phyloP scores from a whole-genome alignment of 2,113 vertebrate species.

The Colinus virginianus region DNA sequence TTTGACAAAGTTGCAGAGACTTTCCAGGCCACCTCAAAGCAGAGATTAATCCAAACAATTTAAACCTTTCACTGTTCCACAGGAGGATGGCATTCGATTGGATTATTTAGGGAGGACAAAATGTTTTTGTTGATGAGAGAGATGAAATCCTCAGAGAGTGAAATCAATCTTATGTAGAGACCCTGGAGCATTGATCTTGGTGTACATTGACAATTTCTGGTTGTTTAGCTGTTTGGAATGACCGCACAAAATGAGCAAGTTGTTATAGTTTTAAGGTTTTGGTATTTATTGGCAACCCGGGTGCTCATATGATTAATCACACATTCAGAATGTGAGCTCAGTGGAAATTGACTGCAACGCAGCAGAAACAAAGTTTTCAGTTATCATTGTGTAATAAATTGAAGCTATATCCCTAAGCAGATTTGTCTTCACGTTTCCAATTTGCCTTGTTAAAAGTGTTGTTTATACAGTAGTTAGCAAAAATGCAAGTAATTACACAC shows the following conservation, averaged over 20 bases:
- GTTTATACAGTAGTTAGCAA: slow-evolving; percentile 83
- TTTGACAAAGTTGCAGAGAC: slow-evolving; percentile 41
- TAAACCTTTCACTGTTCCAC: slow-evolving; percentile 46
- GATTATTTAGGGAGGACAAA: slow-evolving; percentile 88
- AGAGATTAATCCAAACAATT: slow-evolving; percentile 55
- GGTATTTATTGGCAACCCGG: slow-evolving; percentile 86
- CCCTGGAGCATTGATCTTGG: slow-evolving; percentile 85
- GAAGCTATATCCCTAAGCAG: slow-evolving; percentile 79
- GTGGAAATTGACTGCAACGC: slow-evolving; percentile 82
- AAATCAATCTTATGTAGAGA: slow-evolving; percentile 87
- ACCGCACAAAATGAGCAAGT: slow-evolving; percentile 85
- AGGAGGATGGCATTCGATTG: slow-evolving; percentile 79
- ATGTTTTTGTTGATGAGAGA: slow-evolving; percentile 89
- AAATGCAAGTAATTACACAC: slow-evolving; percentile 79
- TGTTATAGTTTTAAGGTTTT: slow-evolving; percentile 83
- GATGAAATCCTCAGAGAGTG: slow-evolving; percentile 87
- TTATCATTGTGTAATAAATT: slow-evolving; percentile 80
- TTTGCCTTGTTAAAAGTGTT: slow-evolving; percentile 81
- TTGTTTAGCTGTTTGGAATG: slow-evolving; percentile 85
- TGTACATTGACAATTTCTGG: slow-evolving; percentile 84
- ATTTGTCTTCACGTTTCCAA: slow-evolving; percentile 81
- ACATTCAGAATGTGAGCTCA: slow-evolving; percentile 81
- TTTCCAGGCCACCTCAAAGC: slow-evolving; percentile 29
- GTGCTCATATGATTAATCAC: slow-evolving; percentile 90
- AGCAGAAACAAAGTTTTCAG: slow-evolving; percentile 82